phyloP scores from a whole-genome alignment of 1,140 invertebrate species.

The Scaptomyza graminum region DNA sequence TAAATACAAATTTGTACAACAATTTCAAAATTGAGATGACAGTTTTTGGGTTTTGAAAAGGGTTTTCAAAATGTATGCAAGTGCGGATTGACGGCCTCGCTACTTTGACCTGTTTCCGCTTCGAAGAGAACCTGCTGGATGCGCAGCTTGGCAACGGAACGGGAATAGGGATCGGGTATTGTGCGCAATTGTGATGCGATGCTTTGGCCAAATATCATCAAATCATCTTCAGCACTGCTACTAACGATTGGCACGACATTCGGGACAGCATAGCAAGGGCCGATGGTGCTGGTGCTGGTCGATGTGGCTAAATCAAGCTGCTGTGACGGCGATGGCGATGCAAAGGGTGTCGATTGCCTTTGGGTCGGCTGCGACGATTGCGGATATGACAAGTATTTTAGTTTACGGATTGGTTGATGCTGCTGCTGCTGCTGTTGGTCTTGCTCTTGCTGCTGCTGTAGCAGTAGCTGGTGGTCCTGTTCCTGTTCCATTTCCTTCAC shows the following conservation, averaged over 20 bases:
- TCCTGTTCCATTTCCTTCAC: conserved; percentile 7
- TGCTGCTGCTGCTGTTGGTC: conserved; percentile 21
- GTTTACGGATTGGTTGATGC: conserved; percentile 25
- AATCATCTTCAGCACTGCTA: conserved; percentile 54
- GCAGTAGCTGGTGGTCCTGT: not conserved
- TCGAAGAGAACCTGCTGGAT: conserved; percentile 78
- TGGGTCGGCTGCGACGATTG: conserved; percentile 31
- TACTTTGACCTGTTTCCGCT: conserved; percentile 69
- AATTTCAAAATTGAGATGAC: not conserved
- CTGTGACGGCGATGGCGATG: conserved; percentile 34
- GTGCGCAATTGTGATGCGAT: conserved; percentile 65
- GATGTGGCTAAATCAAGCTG: conserved; percentile 34
- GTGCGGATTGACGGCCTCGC: conserved; percentile 39
- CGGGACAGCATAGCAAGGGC: conserved; percentile 3
- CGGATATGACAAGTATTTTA: conserved; percentile 25
- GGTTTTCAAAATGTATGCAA: conserved; percentile 33
- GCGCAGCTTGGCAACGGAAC: conserved; percentile 73
- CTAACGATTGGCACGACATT: conserved; percentile 3
- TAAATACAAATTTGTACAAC: conserved; percentile 1
- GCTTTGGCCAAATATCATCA: conserved; percentile 65
- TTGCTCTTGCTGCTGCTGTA: conserved; percentile 13
- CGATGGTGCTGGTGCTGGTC: not conserved
- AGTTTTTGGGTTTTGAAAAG: not conserved
- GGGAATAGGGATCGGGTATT: conserved; percentile 64
- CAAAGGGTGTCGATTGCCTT: conserved; percentile 26